phyloP scores from a whole-genome alignment of 30 jellyfish, hydroid and myxozoan species.

The Aurelia aurita region DNA sequence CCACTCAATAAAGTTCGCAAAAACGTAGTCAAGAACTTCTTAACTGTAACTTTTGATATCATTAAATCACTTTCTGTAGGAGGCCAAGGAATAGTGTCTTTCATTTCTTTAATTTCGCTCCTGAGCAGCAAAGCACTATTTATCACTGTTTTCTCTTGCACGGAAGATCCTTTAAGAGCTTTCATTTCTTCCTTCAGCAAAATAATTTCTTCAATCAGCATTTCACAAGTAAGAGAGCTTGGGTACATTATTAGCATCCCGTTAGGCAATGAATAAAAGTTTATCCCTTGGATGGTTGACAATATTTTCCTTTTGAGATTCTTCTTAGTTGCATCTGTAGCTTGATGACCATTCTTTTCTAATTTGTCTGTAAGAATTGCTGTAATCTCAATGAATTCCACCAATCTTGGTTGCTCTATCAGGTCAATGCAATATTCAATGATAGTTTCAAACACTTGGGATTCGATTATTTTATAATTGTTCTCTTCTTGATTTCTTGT shows the following conservation, averaged over 20 bases:
- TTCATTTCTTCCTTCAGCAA: slow-evolving; percentile 7
- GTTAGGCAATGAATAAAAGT: slow-evolving; percentile 24
- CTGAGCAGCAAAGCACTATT: slow-evolving; percentile 30
- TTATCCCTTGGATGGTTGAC: slow-evolving; percentile 32
- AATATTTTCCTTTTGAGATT: slow-evolving; percentile 25
- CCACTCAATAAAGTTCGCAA: slow-evolving; percentile 19
- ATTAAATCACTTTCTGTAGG: slow-evolving; percentile 27
- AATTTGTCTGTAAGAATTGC: slow-evolving; percentile 13
- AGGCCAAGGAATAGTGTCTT: slow-evolving; percentile 35
- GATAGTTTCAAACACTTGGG: slow-evolving; percentile 11
- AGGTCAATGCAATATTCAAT: slow-evolving; percentile 27
- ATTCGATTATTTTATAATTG: slow-evolving; percentile 17
- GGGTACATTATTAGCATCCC: slow-evolving; percentile 10
- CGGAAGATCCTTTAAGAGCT: slow-evolving; percentile 5
- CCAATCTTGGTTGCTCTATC: slow-evolving; percentile 27
- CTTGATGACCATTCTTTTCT: slow-evolving; percentile 29
- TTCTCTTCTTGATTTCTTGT: slow-evolving; percentile 17
- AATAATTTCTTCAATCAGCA: slow-evolving; percentile 21
- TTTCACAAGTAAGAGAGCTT: slow-evolving; percentile 12
- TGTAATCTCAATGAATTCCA: slow-evolving; percentile 10
- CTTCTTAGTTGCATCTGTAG: slow-evolving; percentile 11
- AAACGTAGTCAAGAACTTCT: slow-evolving; percentile 7
- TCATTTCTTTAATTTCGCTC: slow-evolving; percentile 12
- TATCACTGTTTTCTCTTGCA: slow-evolving; percentile 28
- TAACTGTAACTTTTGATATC: slow-evolving; percentile 16